phyloP scores from a whole-genome alignment of 2,113 vertebrate genomes.

The Pipra filicauda region DNA sequence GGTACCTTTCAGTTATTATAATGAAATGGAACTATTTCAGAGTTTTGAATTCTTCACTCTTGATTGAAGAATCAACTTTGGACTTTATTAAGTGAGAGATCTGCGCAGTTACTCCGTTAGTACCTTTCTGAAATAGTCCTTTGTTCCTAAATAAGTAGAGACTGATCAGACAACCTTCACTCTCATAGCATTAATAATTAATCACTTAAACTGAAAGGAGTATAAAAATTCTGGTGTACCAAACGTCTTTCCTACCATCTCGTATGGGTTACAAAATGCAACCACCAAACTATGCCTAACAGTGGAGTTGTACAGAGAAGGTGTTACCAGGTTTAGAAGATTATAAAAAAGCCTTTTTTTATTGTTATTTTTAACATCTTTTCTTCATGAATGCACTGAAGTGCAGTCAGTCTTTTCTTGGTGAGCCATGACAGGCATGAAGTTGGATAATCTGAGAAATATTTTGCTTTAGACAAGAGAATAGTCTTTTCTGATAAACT shows the following conservation, averaged over 20 bases:
- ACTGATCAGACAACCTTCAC: neutral
- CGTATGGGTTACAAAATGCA: neutral
- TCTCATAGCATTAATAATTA: neutral
- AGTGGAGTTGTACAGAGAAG: neutral
- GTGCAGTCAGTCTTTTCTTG: neutral
- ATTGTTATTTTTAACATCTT: neutral
- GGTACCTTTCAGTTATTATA: neutral
- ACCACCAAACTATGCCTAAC: neutral
- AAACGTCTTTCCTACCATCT: neutral
- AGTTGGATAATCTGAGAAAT: neutral
- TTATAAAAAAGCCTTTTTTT: neutral
- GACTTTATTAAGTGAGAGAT: neutral
- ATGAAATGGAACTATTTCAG: neutral
- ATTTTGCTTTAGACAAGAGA: neutral
- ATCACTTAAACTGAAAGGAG: neutral
- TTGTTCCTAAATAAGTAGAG: neutral
- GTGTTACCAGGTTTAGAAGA: neutral
- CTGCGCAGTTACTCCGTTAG: neutral
- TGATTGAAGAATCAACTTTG: neutral
- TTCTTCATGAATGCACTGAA: neutral
- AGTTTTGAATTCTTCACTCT: neutral
- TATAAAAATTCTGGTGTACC: neutral
- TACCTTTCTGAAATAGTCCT: neutral
- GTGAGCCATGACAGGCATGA: neutral
- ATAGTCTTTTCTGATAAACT: neutral